Base-by-base conservation (phyloP, 2,797 vertebrate genomes). In the Scyliorhinus canicula region DNA sequence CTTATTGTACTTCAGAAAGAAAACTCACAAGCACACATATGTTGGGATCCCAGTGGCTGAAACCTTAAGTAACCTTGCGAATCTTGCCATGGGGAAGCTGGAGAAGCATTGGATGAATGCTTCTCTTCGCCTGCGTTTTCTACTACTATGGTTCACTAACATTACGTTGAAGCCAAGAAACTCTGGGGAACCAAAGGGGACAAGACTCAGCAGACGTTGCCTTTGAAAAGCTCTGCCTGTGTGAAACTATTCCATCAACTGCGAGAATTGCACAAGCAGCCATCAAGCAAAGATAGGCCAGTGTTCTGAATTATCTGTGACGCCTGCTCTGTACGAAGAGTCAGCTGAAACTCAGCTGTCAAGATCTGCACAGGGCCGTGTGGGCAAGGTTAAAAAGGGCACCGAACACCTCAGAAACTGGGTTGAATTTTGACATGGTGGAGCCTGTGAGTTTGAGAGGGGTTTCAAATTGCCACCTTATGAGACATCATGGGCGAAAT, bases 21-120 rank as follows among this genome's bases (percentile, higher is more conserved):
- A 3, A n/a, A 16, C 55, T 88, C 5, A 90, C 55, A 91, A n/a
- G 55, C 86, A 40, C 35, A 60, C 52, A 60, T 90, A 90, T n/a
- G 35, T 90, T 60, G 57, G 6, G 16, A 90, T 60, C 55, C 14
- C 55, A 60, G 52, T 57, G 55, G 52, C 4, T 7, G 65, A 60
- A 91, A 91, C 31, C 35, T 91, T 24, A 63, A 91, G 21, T 91
- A 63, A 91, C 57, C 88, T 63, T 63, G 88, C 40, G 88, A 55
- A 63, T n/a, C 40, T 91, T 40, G 88, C 57, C 35, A 91, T 44
- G 19, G 57, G 60, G 57, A 91, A n/a, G 19, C 16, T 35, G 3
- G 88, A n/a, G 57, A 11, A 65, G n/a, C 21, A 63, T 8, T 91
- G 57, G 57, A 63, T 63, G 88, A 91, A 91, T 65, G 85, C 14